Conservation (phyloP, 1,140 invertebrate genomes). For the Chrysoperla carnea region DNA sequence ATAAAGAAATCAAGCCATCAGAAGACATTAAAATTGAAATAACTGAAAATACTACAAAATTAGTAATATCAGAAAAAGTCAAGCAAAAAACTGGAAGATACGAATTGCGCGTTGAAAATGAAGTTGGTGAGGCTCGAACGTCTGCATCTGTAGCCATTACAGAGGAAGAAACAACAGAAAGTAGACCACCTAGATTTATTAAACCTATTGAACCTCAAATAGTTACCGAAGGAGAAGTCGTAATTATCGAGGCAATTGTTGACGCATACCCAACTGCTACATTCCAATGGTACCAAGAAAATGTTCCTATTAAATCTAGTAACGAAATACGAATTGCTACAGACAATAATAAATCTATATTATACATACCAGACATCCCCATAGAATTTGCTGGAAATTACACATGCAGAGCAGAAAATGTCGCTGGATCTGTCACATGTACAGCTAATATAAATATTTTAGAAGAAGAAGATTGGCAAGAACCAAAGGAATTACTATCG, state of each 20-base stretch:
- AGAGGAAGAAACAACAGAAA: constrained; percentile 35
- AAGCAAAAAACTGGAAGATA: constrained; percentile 71
- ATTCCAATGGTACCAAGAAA: constrained; percentile 73
- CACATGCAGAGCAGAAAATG: constrained; percentile 79
- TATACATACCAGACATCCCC: constrained; percentile 59
- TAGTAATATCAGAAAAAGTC: constrained; percentile 48
- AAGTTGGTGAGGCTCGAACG: constrained; percentile 55
- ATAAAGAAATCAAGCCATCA: constrained; percentile 50
- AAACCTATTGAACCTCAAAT: constrained; percentile 50
- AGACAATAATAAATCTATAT: constrained; percentile 59
- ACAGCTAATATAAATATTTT: constrained; percentile 58
- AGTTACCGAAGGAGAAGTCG: constrained; percentile 53
- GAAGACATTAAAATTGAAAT: constrained; percentile 44
- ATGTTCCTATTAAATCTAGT: constrained; percentile 36
- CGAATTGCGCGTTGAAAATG: constrained; percentile 59
- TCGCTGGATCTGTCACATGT: constrained; percentile 65
- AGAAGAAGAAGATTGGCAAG: constrained; percentile 36
- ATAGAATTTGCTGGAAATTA: constrained; percentile 57
- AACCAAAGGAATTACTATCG: constrained; percentile 40
- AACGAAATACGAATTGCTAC: constrained; percentile 49
- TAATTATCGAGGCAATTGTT: constrained; percentile 60
- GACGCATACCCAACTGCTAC: constrained; percentile 59
- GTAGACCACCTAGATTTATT: constrained; percentile 55
- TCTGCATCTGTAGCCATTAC: constrained; percentile 53
- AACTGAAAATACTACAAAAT: constrained; percentile 42